phyloP scores from a whole-genome alignment of 2,797 vertebrate genomes.

The Avahi laniger region DNA sequence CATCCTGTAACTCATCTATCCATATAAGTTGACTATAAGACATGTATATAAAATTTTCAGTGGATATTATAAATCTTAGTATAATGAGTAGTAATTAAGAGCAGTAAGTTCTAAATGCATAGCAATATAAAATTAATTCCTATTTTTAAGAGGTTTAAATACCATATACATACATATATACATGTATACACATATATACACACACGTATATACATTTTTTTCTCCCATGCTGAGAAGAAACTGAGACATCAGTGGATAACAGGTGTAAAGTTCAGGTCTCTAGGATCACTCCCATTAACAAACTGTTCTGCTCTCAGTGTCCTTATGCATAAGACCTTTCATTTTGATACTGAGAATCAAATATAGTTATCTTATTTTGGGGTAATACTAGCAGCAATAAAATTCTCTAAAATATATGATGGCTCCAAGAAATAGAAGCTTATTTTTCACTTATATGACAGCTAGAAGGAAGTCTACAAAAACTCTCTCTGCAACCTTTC shows the following conservation, averaged over 20 bases:
- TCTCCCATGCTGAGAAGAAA: neutral
- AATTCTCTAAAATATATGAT: neutral
- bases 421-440: neutral
- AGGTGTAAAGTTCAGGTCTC: neutral
- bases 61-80: neutral
- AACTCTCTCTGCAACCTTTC: neutral
- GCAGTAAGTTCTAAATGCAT: neutral
- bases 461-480: neutral
- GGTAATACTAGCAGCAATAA: neutral
- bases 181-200: neutral
- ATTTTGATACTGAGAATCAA: neutral
- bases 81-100: neutral
- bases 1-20: neutral
- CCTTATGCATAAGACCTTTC: neutral
- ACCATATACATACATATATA: neutral
- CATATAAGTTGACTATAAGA: neutral
- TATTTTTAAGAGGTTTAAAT: constrained; percentile 6
- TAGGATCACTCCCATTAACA: neutral
- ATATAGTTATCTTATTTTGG: neutral
- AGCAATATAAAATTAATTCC: neutral
- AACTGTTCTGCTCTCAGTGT: neutral
- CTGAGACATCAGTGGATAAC: neutral
- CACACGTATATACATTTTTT: neutral
- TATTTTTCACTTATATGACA: neutral
- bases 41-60: neutral